phyloP scores from a whole-genome alignment of 2,797 vertebrate species.

The Glyptemys insculpta region DNA sequence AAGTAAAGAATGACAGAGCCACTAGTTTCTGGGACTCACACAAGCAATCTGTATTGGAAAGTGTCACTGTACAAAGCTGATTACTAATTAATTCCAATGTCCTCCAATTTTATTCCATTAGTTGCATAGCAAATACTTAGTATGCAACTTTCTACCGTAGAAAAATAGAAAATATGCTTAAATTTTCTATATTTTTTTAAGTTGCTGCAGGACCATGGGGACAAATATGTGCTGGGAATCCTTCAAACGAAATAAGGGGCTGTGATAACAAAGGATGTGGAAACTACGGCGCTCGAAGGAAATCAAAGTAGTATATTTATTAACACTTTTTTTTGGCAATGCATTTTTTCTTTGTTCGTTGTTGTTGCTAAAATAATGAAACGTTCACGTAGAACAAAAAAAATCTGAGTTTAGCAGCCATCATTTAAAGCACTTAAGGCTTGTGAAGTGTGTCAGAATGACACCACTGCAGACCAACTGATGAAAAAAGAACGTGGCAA shows the following conservation, averaged over 20 bases:
- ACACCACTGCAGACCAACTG: background rate
- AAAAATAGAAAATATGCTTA: background rate
- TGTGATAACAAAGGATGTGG: constrained; percentile 70
- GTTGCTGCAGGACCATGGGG: constrained; percentile 57
- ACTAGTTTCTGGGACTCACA: no score
- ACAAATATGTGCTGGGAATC: constrained; percentile 60
- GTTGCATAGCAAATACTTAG: no score
- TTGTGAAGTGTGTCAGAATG: background rate
- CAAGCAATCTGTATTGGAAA: no score
- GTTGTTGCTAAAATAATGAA: background rate
- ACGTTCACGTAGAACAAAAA: background rate
- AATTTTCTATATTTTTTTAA: background rate
- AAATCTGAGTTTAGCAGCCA: background rate
- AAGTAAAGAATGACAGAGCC: no score
- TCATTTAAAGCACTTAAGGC: background rate
- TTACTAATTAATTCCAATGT: no score
- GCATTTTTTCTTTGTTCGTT: background rate
- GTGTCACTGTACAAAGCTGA: no score
- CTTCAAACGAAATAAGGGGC: constrained; percentile 64
- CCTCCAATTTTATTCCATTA: no score
- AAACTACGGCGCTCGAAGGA: constrained; percentile 52
- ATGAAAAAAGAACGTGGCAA: background rate
- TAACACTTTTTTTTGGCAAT: background rate
- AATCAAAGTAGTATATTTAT: constrained; percentile 2
- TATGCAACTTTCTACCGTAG: no score